These are phyloP conservation scores for Sphinx pinastri DNA, from an alignment of 2,888 invertebrate genomes.

Conservation along the genomic window DNA sequence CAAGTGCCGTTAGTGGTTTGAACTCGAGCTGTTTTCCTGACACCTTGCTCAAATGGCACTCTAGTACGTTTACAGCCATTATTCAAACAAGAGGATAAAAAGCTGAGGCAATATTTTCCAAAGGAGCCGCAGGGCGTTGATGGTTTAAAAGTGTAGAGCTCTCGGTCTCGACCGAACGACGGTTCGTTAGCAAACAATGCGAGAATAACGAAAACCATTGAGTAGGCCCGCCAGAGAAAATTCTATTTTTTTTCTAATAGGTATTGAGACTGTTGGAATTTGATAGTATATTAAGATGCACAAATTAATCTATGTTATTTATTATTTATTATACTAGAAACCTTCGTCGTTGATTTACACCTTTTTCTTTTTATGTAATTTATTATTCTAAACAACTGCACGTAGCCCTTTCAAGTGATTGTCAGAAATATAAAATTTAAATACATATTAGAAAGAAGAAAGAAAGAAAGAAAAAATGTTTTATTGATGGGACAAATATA, in stretches of 20 bases:
- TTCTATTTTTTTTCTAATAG: background rate
- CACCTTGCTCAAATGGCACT: slow-evolving; percentile 79
- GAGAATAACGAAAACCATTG: slow-evolving; percentile 52
- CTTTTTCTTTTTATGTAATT: no score
- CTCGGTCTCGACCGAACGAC: slow-evolving; percentile 67
- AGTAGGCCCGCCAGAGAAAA: slow-evolving; percentile 40
- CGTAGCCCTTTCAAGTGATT: no score
- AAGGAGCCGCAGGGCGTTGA: slow-evolving; percentile 77
- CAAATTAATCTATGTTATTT: no score
- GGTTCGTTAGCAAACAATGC: slow-evolving; percentile 82
- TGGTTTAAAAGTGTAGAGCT: slow-evolving; percentile 82
- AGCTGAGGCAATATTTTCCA: slow-evolving; percentile 82
- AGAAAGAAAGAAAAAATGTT: no score
- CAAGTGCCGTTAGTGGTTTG: slow-evolving; percentile 79
- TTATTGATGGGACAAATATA: no score
- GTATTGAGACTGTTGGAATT: no score
- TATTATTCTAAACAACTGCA: no score
- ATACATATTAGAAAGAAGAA: no score
- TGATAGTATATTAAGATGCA: no score
- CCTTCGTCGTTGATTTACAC: no score
- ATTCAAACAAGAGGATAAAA: slow-evolving; percentile 84
- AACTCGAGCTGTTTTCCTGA: slow-evolving; percentile 75
- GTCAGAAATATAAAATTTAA: no score
- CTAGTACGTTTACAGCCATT: slow-evolving; percentile 80
- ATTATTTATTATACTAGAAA: no score